phyloP scores from a whole-genome alignment of 2,797 vertebrate genomes.

The Cebuella pygmaea region DNA sequence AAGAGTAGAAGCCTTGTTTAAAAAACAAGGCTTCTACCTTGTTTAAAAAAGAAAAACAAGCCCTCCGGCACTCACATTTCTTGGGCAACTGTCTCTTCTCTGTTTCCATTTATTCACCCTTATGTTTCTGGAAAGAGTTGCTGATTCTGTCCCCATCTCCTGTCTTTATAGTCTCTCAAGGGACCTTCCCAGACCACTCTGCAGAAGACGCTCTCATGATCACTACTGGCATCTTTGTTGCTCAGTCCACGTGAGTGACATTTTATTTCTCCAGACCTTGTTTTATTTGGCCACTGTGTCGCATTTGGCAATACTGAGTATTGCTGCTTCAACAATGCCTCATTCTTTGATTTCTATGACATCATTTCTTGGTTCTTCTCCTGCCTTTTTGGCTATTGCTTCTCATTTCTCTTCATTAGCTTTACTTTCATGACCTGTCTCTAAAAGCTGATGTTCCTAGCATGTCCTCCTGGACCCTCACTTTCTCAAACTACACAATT shows the following conservation, averaged over 20 bases:
- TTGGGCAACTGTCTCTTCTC: background rate
- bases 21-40: too few species aligned
- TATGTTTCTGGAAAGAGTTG: background rate
- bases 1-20: too few species aligned
- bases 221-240: background rate
- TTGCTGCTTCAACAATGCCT: background rate
- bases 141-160: background rate
- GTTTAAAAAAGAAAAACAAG: background rate
- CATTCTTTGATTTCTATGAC: background rate
- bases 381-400: background rate
- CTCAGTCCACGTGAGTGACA: background rate
- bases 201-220: background rate
- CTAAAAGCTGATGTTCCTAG: background rate
- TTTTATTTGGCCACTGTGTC: background rate
- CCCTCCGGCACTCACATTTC: background rate
- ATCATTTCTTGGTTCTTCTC: background rate
- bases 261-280: background rate
- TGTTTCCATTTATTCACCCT: background rate
- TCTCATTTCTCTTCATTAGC: background rate
- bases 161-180: background rate
- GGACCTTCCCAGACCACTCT: background rate
- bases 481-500: background rate
- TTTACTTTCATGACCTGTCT: background rate
- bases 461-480: background rate
- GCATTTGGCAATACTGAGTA: background rate